Base-by-base conservation (phyloP, 2,113 vertebrate species). In the Vicugna pacos region DNA sequence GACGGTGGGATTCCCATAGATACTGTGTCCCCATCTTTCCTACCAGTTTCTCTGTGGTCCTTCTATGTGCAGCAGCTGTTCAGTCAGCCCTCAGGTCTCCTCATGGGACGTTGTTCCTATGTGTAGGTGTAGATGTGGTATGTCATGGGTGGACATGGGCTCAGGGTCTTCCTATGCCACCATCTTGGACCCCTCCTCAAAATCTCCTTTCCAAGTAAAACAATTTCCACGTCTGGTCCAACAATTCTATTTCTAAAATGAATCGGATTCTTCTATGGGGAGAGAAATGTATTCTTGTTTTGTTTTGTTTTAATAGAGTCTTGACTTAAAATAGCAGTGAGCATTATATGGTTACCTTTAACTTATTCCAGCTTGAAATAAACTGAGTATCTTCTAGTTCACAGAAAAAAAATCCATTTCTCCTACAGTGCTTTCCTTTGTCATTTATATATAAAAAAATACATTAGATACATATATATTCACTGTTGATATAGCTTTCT, bases 171-270 rank as follows among this genome's bases (percentile, higher is more conserved):
- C 22, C 22, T 54, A 56, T 54, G 76, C 50, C 50, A 79, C 13
- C n/a, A 35, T 79, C 50, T 54, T 79, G 50, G 32, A 79, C 12
- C 10, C 19, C 32, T 11, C 50, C 20, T 56, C 52, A 54, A 60
- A 84, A 88, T 62, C 77, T 90, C 3, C 70, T 92, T 95, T 90
- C 92, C 35, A 81, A 84, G 92, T 84, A 67, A 88, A 87, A 84
- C 50, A 76, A 11, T 90, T 62, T 86, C 42, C 42, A 81, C 32
- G 46, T 84, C 11, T 90, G 64, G 60, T 24, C 28, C 42, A 88
- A 87, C 12, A 76, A 89, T 48, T 46, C 24, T 89, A 13, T 30
- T 28, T 95, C 35, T 86, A 87, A 94, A 60, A 81, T 46, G 52
- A 6, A 50, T 58, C 13, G 58, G 12, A 90, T 42, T 32, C 62